Evolutionary conservation across 2,888 invertebrate genomes (phyloP).

Genomic region (Platycnemis pennipes): DNA sequence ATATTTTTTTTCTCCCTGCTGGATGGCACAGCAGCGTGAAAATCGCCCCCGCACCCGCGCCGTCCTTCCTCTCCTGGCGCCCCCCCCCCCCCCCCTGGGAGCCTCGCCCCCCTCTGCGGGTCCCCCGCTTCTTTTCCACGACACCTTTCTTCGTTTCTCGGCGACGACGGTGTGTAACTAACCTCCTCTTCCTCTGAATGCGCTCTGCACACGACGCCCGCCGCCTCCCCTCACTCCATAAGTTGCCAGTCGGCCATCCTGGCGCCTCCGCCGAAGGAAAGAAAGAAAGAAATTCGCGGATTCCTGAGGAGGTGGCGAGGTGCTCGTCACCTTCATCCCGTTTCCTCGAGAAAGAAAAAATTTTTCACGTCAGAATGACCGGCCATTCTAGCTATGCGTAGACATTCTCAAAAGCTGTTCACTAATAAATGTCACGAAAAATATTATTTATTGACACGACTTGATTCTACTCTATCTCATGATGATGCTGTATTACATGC

Average conservation of each 20-base stretch:
- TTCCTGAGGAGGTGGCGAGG: neutral
- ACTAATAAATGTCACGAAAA: too few relatives aligned
- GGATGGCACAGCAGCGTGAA: neutral
- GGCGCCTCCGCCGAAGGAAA: neutral
- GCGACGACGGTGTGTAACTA: too few relatives aligned
- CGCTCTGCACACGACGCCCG: neutral
- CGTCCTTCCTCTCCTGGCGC: neutral
- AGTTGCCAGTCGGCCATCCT: neutral
- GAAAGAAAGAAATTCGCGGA: neutral
- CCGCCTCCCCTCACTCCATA: neutral
- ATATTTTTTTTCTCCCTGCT: too few relatives aligned
- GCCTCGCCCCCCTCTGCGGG: neutral
- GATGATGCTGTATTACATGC: too few relatives aligned
- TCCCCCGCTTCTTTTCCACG: neutral
- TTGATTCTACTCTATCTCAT: too few relatives aligned
- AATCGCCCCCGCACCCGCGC: neutral
- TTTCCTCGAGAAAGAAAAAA: neutral
- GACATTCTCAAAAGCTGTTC: too few relatives aligned
- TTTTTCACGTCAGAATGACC: too few relatives aligned
- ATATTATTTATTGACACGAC: too few relatives aligned
- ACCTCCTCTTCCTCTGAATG: too few relatives aligned
- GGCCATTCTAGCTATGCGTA: too few relatives aligned
- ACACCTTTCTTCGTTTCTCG: too few relatives aligned
- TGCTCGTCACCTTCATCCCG: neutral
- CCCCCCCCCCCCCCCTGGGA: neutral